phyloP scores from a whole-genome alignment of 2,113 vertebrate genomes.

The Gallinago undulata region DNA sequence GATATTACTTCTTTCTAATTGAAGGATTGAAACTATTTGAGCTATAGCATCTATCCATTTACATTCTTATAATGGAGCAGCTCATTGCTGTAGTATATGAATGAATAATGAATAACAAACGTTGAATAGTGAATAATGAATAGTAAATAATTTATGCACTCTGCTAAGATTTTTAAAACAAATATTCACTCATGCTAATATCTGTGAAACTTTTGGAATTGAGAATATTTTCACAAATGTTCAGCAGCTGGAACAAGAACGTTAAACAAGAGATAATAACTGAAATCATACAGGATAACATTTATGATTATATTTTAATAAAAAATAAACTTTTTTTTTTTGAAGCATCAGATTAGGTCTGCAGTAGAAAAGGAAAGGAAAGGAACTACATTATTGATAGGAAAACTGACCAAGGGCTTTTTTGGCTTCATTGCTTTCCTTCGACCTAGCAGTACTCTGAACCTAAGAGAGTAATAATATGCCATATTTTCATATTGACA shows the following conservation, averaged over 20 bases:
- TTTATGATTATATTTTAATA: not conserved
- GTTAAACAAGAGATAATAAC: not conserved
- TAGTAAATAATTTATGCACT: conserved; percentile 11
- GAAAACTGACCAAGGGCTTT: not conserved
- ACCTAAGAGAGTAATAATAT: not conserved
- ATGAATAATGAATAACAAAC: conserved; percentile 40
- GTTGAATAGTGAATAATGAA: conserved; percentile 34
- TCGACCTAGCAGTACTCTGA: not conserved
- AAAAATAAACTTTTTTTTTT: not conserved
- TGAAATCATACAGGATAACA: not conserved
- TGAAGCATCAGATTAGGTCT: not conserved
- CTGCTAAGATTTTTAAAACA: conserved; percentile 18
- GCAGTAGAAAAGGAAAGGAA: not conserved
- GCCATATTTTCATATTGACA: not conserved
- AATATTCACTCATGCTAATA: not conserved
- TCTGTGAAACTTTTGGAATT: not conserved
- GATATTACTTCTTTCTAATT: not conserved
- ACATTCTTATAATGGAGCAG: not conserved
- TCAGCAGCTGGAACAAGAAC: not conserved
- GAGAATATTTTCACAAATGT: not conserved
- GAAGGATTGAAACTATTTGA: not conserved
- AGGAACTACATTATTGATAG: not conserved
- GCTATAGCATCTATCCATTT: conserved; percentile 10
- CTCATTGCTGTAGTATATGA: not conserved
- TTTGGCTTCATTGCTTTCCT: not conserved